Conservation (phyloP, 2,888 invertebrate genomes). For the Pharmacophagus antenor region DNA sequence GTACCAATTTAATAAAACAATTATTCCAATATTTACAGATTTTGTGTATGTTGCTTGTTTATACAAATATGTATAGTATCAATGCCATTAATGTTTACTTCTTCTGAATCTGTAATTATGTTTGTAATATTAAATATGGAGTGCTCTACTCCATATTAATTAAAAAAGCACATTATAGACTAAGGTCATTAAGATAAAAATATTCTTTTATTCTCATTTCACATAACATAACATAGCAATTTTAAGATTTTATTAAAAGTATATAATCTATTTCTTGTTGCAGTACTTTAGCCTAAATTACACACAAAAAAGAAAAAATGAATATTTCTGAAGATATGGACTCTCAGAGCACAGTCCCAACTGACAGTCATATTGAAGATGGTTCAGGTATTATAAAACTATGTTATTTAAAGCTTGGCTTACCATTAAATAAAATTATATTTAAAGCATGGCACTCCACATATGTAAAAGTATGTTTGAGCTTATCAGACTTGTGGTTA, state of each 20-base stretch:
- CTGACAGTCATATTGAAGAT: slow-evolving; percentile 66
- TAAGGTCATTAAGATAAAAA: too few relatives aligned
- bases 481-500: too few relatives aligned
- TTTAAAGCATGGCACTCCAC: too few relatives aligned
- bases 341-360: slow-evolving; percentile 60
- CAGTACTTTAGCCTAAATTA: background rate
- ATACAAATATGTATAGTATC: too few relatives aligned
- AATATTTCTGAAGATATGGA: slow-evolving; percentile 70
- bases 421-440: too few relatives aligned
- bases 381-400: slow-evolving; percentile 51
- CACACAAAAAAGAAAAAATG: slow-evolving; percentile 42
- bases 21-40: too few relatives aligned
- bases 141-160: too few relatives aligned
- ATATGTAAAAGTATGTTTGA: too few relatives aligned
- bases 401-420: too few relatives aligned
- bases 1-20: background rate
- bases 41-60: too few relatives aligned
- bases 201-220: too few relatives aligned
- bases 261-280: slow-evolving; percentile 3
- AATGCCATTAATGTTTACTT: background rate
- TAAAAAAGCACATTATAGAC: too few relatives aligned
- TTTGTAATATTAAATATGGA: background rate
- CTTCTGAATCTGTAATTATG: background rate
- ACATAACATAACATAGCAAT: background rate
- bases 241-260: background rate